Percentiles rank a stretch among this genome's conserved stretches.
Evolutionary conservation across 2,797 vertebrate species (phyloP).

Genomic region (Lacerta viridis): DNA sequence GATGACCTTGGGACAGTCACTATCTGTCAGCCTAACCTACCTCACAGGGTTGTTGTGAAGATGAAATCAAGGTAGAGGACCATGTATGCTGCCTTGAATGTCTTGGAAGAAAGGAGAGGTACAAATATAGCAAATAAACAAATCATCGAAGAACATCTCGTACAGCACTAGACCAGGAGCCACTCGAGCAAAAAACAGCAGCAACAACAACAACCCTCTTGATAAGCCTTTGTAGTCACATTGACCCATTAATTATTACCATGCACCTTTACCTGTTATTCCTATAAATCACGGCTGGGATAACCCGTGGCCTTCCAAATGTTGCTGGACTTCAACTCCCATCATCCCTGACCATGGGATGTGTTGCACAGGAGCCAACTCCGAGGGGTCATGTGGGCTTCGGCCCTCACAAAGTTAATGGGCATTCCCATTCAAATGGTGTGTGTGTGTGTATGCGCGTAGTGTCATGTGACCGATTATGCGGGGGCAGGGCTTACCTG

Average conservation of each 20-base stretch:
- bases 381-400: no score
- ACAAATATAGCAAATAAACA: not conserved
- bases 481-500: no score
- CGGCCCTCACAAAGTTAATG: no score
- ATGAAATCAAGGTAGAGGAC: not conserved
- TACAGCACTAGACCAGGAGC: not conserved
- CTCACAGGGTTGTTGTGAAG: not conserved
- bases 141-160: not conserved
- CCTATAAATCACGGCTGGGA: not conserved
- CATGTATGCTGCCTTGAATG: not conserved
- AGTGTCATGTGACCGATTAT: no score
- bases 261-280: not conserved
- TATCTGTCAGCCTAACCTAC: not conserved
- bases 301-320: not conserved
- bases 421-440: no score
- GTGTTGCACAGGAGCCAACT: no score
- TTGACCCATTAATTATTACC: not conserved
- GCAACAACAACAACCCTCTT: no score
- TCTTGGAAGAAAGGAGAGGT: not conserved
- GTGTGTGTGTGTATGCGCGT: rapidly evolving
- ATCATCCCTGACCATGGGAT: not conserved
- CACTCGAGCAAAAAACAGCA: not conserved
- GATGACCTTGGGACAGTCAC: not conserved
- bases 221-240: not conserved
- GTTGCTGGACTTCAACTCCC: not conserved